Evolutionary conservation across 2,113 vertebrate species (phyloP).

Genomic region (Callionymus lyra): DNA sequence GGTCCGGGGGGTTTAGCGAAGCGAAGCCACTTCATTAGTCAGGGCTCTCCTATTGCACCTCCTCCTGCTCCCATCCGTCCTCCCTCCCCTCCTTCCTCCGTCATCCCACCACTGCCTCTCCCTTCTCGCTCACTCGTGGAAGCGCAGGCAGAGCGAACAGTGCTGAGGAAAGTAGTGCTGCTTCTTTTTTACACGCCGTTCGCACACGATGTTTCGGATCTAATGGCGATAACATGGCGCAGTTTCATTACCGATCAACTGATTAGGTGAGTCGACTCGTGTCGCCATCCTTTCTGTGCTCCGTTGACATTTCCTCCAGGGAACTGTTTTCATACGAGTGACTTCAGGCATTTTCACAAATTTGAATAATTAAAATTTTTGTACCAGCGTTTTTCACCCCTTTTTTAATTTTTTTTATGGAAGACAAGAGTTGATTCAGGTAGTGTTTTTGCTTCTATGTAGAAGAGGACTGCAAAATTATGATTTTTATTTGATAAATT

Average conservation of each 20-base stretch:
- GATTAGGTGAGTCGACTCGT: constrained; percentile 26
- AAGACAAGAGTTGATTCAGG: constrained; percentile 2
- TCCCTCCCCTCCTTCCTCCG: constrained; percentile 7
- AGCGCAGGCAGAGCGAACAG: constrained; percentile 9
- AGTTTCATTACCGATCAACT: not conserved
- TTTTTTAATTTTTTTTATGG: not conserved
- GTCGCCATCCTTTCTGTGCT: constrained; percentile 12
- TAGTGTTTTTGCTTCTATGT: constrained; percentile 4
- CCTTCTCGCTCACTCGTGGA: constrained; percentile 31
- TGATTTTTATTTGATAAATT: too few relatives aligned
- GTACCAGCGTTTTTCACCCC: not conserved
- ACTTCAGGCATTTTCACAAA: constrained; percentile 4
- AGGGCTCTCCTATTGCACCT: constrained; percentile 42
- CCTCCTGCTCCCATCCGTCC: constrained; percentile 24
- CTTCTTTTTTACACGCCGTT: not conserved
- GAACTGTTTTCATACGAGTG: constrained; percentile 21
- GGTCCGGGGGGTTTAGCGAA: constrained; percentile 30
- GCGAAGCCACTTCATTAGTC: constrained; percentile 60
- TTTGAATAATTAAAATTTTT: not conserved
- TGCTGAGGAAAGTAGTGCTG: not conserved
- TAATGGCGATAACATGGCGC: not conserved
- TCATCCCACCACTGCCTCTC: constrained; percentile 21
- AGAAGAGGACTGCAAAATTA: not conserved
- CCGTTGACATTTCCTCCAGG: constrained; percentile 13
- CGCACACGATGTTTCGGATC: constrained; percentile 6